Percentiles rank a stretch among this genome's conserved stretches.
phyloP scores from a whole-genome alignment of 2,888 invertebrate species.

The Erebia aethiops region DNA sequence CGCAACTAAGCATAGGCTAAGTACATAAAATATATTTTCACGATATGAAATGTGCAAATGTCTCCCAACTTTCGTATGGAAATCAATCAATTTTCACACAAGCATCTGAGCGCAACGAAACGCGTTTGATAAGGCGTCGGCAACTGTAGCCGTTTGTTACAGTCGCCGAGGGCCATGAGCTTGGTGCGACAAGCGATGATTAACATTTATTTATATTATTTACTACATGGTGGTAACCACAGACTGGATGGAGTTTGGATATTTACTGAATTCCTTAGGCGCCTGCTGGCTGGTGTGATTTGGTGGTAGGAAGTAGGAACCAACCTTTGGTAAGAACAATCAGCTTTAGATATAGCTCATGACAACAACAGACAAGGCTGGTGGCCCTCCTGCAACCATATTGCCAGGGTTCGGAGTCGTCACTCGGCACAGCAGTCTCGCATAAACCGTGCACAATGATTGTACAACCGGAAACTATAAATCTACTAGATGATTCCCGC shows the following conservation, averaged over 20 bases:
- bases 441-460: conserved; percentile 24
- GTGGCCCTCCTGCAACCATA: neutral
- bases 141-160: neutral
- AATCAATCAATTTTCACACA: conserved; percentile 27
- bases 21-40: neutral
- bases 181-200: neutral
- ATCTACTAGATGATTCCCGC: too few species aligned
- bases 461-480: conserved; percentile 38
- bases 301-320: too few species aligned
- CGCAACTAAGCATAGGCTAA: too few species aligned
- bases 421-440: conserved; percentile 11
- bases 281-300: too few species aligned
- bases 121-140: conserved; percentile 24
- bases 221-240: too few species aligned
- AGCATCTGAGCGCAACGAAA: conserved; percentile 23
- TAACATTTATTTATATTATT: neutral
- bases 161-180: neutral
- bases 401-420: neutral
- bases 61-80: conserved; percentile 12
- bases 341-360: neutral
- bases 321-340: too few species aligned
- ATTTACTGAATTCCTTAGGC: too few species aligned
- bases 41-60: neutral
- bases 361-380: neutral
- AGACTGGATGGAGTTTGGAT: too few species aligned